Base-by-base conservation (phyloP, 2,888 invertebrate species). In the Ornithoptera priamus region DNA sequence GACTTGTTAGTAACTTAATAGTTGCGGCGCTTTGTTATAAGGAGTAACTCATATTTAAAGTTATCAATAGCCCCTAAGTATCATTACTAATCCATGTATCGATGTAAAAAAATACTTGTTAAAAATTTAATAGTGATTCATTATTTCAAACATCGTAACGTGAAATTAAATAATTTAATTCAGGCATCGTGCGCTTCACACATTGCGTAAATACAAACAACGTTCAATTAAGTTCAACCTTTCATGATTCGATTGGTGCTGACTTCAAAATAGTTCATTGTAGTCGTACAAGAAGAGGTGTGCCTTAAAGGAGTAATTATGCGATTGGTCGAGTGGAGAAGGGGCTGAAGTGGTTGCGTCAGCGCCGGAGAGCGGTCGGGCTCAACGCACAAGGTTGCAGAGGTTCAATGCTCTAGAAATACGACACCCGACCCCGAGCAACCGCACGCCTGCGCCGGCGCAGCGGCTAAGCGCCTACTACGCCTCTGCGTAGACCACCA, bases 391-490 rank as follows among this genome's bases (percentile, higher is more conserved):
- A 92, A 92, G 92, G 92, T 92, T 92, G 92, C 87, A 85, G 86
- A 90, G 89, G 92, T 92, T 92, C 92, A 92, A 91, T 91, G 92
- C 90, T 92, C 92, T 91, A 92, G 89, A 91, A 91, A 91, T 89
- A 90, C 86, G 85, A 90, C 83, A 87, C 85, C 84, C 89, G 90
- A 90, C 90, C 91, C 88, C 88, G 84, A 79, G 79, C 85, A 82
- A 84, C 84, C 86, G 82, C 83, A 83, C 83, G 80, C 79, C 75
- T 80, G 79, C 76, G 78, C 75, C 78, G 79, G 73, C 79, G 81
- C 78, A 76, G 80, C 80, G 81, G 30, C 53, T 59, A 81, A 77
- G 76, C 74, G 74, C 78, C 74, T 76, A 75, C 74, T 72, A 73
- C 74, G 72, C 71, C 50, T 57, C 72, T 68, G 71, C 78, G 77